These are phyloP conservation scores for Scaptomyza reducta DNA, from an alignment of 2,888 invertebrate species.

Conservation along the genomic window DNA sequence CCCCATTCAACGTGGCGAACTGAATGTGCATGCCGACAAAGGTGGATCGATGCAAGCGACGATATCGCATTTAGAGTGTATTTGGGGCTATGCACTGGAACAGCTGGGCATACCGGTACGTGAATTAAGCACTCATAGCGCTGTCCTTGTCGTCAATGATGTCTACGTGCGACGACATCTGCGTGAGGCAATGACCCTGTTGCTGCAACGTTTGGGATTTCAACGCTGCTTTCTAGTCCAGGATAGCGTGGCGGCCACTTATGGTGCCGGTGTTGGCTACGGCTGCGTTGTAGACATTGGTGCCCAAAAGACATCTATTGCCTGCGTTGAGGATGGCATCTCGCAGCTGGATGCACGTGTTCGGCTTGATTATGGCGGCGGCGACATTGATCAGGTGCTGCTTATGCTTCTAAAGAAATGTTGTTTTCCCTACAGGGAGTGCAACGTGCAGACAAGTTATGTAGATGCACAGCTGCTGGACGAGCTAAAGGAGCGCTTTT, in stretches of 20 bases:
- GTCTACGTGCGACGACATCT: conserved; percentile 94
- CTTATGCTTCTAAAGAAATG: conserved; percentile 95
- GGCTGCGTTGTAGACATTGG: conserved; percentile 98
- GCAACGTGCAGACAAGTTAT: conserved; percentile 88
- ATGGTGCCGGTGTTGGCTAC: conserved; percentile 92
- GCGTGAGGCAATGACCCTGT: conserved; percentile 91
- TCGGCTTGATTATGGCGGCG: conserved; percentile 94
- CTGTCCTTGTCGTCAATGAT: conserved; percentile 94
- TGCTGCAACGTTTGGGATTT: conserved; percentile 93
- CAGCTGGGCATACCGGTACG: conserved; percentile 89
- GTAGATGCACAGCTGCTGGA: conserved; percentile 92
- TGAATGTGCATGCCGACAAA: conserved; percentile 92
- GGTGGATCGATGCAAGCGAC: conserved; percentile 95
- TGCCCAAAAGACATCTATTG: conserved; percentile 97
- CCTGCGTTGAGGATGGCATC: conserved; percentile 98
- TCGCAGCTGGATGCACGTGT: conserved; percentile 94
- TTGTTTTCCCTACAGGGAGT: conserved; percentile 94
- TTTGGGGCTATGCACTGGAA: conserved; percentile 93
- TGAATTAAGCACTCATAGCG: conserved; percentile 91
- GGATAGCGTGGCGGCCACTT: conserved; percentile 94
- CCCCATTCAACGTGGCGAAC: conserved; percentile 93
- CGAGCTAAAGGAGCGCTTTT: conserved; percentile 94
- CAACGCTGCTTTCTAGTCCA: conserved; percentile 87
- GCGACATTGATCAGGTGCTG: conserved; percentile 95
- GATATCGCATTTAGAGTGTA: conserved; percentile 92